Evolutionary conservation across 2,113 vertebrate species (phyloP), one percentile per base, ranked within the genome.

Genomic region (Pluvialis apricaria): DNA sequence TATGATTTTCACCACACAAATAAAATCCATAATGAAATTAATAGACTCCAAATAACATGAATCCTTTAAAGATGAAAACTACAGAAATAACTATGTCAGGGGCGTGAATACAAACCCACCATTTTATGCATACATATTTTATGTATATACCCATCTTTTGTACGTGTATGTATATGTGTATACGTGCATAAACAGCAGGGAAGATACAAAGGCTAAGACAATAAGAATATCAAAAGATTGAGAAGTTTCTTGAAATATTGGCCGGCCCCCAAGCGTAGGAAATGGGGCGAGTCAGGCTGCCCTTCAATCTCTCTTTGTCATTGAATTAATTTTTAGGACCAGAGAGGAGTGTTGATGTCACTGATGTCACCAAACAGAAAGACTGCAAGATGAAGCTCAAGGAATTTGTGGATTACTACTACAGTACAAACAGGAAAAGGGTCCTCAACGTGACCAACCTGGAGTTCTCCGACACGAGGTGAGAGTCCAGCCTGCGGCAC

Each of bases 381-480:
- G 98, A 99, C 91, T 99, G 99, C 98, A 99, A 99, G 97, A 99
- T 99, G 99, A 99, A 99, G 91, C 98, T 99, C 31, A 99, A 99
- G 97, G 99, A 99, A 92, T 99, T 99, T 97, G 99, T 99, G 38
- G 99, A 99, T 97, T 99, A 98, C 85, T 99, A 99, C 97, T 99
- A 99, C 92, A 99, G 99, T 97, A 99, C 99, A 78, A 99, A 99
- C 98, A 98, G 99, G 90, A 99, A 99, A 97, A 99, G 99, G 69
- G 99, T 99, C 40, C 98, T 99, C 91, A 99, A 99, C 2, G 98
- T 99, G 91, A 99, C 98, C 95, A 99, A 99, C 97, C 96, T 99
- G 38, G 99, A 99, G 96, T 99, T 99, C 97, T 99, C 99, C 0
- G 99, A 99, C 94, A 98, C 99, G 7, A 99, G 99, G 99, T 99